Evolutionary conservation across 2,888 invertebrate genomes (phyloP).

Genomic region (Blastobasis lacticolella): DNA sequence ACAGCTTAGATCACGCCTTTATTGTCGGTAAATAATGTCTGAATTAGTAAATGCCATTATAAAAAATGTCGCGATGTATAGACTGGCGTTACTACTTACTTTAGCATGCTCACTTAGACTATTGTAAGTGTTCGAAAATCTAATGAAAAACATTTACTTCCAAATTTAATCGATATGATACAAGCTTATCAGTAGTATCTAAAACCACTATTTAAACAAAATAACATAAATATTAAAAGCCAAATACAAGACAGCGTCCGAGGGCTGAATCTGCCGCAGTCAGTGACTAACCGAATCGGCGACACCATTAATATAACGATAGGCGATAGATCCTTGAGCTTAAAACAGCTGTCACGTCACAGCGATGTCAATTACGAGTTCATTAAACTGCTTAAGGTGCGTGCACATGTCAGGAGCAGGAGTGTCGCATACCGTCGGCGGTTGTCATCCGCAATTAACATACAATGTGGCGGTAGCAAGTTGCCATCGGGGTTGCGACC

Average conservation of each 20-base stretch:
- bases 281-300: no score
- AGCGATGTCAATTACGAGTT: slow-evolving; percentile 23
- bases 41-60: slow-evolving; percentile 18
- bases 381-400: slow-evolving; percentile 31
- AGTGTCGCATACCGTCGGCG: slow-evolving; percentile 32
- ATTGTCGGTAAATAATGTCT: slow-evolving; percentile 20
- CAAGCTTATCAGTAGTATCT: no score
- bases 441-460: slow-evolving; percentile 53
- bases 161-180: no score
- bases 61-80: slow-evolving; percentile 10
- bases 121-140: no score
- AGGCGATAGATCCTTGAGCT: slow-evolving; percentile 11
- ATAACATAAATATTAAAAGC: no score
- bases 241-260: no score
- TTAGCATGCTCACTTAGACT: no score
- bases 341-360: slow-evolving; percentile 20
- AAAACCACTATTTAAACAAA: no score
- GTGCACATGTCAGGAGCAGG: slow-evolving; percentile 24
- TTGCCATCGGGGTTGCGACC: slow-evolving; percentile 40
- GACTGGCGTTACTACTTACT: no score
- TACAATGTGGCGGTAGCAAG: slow-evolving; percentile 65
- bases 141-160: no score
- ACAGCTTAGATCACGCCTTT: slow-evolving; percentile 22
- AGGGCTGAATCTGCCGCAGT: no score
- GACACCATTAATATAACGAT: no score